phyloP scores from a whole-genome alignment of 2,888 invertebrate species.

The Melanophora roralis region DNA sequence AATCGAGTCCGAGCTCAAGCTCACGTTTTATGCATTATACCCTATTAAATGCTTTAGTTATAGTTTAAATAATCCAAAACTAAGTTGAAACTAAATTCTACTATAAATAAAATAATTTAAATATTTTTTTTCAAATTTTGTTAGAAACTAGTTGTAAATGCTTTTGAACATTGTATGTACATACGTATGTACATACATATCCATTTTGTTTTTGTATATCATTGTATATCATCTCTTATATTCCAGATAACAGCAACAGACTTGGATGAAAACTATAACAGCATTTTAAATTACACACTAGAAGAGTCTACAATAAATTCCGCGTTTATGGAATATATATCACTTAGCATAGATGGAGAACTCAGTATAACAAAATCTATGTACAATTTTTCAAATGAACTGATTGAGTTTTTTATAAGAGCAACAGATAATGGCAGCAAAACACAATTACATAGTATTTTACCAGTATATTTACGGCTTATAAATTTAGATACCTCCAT shows the following conservation, averaged over 20 bases:
- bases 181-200: too few species aligned
- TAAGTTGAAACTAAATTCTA: too few species aligned
- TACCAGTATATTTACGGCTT: conserved; percentile 88
- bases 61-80: too few species aligned
- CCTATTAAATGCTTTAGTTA: too few species aligned
- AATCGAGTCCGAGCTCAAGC: too few species aligned
- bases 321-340: conserved; percentile 83
- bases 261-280: conserved; percentile 85
- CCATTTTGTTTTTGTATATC: too few species aligned
- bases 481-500: conserved; percentile 84
- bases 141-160: too few species aligned
- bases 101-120: too few species aligned
- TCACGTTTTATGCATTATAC: too few species aligned
- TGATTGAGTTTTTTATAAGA: conserved; percentile 92
- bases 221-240: too few species aligned
- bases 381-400: conserved; percentile 80
- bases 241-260: conserved; percentile 78
- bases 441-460: conserved; percentile 87
- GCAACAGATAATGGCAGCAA: conserved; percentile 89
- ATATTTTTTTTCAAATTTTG: too few species aligned
- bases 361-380: conserved; percentile 83
- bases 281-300: conserved; percentile 86
- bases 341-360: conserved; percentile 87
- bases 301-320: conserved; percentile 82
- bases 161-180: too few species aligned